phyloP scores from a whole-genome alignment of 1,140 invertebrate species.

The Heterodera schachtii region DNA sequence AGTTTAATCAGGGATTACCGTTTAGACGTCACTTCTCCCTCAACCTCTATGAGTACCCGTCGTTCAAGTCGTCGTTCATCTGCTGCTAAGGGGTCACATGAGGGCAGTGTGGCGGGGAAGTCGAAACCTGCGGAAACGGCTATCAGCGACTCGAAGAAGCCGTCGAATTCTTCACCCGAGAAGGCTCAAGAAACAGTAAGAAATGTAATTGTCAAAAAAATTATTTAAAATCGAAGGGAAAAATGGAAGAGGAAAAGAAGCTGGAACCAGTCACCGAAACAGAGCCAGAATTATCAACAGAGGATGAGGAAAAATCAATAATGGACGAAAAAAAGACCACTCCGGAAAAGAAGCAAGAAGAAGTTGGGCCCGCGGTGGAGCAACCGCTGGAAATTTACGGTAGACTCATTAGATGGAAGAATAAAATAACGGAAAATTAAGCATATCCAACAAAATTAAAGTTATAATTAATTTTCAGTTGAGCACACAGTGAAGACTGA shows the following conservation, averaged over 20 bases:
- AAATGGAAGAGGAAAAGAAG: conserved; percentile 13
- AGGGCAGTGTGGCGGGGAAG: conserved; percentile 10
- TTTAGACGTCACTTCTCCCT: conserved; percentile 37
- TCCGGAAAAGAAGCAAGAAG: background rate
- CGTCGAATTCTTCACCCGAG: background rate
- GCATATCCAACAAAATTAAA: background rate
- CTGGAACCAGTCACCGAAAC: background rate
- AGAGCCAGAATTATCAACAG: conserved; percentile 5
- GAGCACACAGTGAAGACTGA: conserved; percentile 1
- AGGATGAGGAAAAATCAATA: conserved; percentile 2
- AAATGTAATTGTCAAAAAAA: conserved; percentile 16
- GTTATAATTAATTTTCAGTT: conserved; percentile 1
- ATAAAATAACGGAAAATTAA: background rate
- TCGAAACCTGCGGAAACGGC: background rate
- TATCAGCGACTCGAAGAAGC: background rate
- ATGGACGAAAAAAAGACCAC: background rate
- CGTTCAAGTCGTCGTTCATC: conserved; percentile 34
- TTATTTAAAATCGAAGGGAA: background rate
- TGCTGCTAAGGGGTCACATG: conserved; percentile 20
- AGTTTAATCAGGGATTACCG: background rate
- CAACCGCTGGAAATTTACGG: conserved; percentile 27
- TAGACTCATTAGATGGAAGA: background rate
- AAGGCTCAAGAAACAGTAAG: background rate
- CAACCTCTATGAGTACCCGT: conserved; percentile 37
- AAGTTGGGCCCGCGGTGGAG: background rate